Evolutionary conservation across 2,797 vertebrate species (phyloP).

Genomic region (Oreochromis mossambicus): DNA sequence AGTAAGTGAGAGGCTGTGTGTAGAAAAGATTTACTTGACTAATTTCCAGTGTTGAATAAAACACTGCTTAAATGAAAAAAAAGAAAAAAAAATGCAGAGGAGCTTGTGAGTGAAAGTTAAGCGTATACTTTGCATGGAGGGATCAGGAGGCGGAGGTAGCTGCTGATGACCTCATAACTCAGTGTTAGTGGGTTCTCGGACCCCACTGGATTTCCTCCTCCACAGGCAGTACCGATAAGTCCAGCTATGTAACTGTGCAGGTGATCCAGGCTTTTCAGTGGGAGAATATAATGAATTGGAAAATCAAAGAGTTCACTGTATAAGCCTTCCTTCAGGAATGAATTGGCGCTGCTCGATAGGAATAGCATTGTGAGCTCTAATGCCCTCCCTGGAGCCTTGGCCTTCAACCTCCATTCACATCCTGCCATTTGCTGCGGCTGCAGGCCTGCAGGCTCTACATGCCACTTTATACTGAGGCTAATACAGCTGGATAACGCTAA

Average conservation of each 20-base stretch:
- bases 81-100: background rate
- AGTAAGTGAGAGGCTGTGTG: background rate
- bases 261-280: background rate
- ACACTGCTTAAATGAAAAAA: background rate
- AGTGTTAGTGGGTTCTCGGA: constrained; percentile 14
- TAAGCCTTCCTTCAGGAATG: constrained; percentile 28
- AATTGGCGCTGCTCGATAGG: constrained; percentile 51
- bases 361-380: constrained; percentile 3
- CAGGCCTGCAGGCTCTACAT: constrained; percentile 23
- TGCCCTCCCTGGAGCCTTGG: constrained; percentile 31
- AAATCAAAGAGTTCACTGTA: constrained; percentile 66
- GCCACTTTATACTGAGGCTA: constrained; percentile 36
- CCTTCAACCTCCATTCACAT: constrained; percentile 51
- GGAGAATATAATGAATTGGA: constrained; percentile 64
- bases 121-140: background rate
- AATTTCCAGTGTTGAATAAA: background rate
- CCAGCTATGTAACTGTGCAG: background rate
- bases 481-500: constrained; percentile 28
- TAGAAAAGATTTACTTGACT: background rate
- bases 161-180: constrained; percentile 42
- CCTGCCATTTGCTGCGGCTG: constrained; percentile 22
- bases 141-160: constrained; percentile 25
- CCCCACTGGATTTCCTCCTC: constrained; percentile 45
- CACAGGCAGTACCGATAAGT: constrained; percentile 11
- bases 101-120: background rate